Conservation (phyloP, 2,888 invertebrate genomes). For the Steinernema scapterisci region DNA sequence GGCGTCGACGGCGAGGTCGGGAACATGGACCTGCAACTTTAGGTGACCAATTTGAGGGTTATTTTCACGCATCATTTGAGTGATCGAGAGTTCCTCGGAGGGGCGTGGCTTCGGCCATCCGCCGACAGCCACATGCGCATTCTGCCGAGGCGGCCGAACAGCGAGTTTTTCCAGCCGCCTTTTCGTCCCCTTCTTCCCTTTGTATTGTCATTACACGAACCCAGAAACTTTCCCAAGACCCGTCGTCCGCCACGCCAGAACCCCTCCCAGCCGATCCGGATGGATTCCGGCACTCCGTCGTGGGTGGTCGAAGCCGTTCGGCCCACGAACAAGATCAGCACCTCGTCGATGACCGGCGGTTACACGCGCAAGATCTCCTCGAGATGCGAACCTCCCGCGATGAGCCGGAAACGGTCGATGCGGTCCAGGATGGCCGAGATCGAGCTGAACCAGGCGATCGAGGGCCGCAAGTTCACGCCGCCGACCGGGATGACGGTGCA, state of each 20-base stretch:
- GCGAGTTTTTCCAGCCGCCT: constrained; percentile 23
- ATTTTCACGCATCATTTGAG: constrained; percentile 25
- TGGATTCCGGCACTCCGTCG: constrained; percentile 28
- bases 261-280: neutral
- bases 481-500: neutral
- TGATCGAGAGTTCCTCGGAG: constrained; percentile 9
- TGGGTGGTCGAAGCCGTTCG: constrained; percentile 30
- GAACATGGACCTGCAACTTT: neutral
- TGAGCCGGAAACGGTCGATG: constrained; percentile 40
- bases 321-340: constrained; percentile 22
- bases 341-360: constrained; percentile 3
- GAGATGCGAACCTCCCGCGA: constrained; percentile 28
- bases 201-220: neutral
- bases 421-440: constrained; percentile 37
- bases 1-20: no score
- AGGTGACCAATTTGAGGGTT: neutral
- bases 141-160: neutral
- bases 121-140: constrained; percentile 11
- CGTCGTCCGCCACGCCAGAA: neutral
- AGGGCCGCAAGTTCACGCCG: constrained; percentile 29
- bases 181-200: neutral
- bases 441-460: constrained; percentile 36
- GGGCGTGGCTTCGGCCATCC: neutral
- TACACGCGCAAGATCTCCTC: constrained; percentile 2
- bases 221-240: neutral